phyloP scores from a whole-genome alignment of 2,888 invertebrate genomes.

The Myopa testacea region DNA sequence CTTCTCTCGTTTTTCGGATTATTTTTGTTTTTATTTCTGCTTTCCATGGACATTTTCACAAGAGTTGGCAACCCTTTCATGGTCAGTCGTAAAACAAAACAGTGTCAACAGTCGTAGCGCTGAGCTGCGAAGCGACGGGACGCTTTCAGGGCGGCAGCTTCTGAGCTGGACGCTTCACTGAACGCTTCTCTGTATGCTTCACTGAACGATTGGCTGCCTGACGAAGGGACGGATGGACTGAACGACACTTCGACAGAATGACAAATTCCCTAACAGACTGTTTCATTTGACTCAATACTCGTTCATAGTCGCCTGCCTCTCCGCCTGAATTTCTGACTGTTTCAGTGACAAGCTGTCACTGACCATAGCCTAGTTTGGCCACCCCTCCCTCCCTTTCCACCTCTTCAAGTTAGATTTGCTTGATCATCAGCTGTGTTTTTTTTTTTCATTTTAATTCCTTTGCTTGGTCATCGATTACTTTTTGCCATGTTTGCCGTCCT shows the following conservation, averaged over 20 bases:
- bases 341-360: neutral
- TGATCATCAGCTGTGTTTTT: neutral
- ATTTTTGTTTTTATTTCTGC: too few relatives aligned
- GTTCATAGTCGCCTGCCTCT: too few relatives aligned
- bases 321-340: too few relatives aligned
- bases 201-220: neutral
- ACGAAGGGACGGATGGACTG: neutral
- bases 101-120: neutral
- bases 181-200: neutral
- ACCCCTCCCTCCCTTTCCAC: neutral
- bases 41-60: too few relatives aligned
- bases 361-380: conserved; percentile 11
- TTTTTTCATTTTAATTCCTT: neutral
- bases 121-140: neutral
- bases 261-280: neutral
- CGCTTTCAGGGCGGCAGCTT: too few relatives aligned
- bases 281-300: too few relatives aligned
- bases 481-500: neutral
- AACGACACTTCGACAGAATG: neutral
- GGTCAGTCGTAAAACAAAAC: neutral
- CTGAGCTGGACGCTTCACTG: too few relatives aligned
- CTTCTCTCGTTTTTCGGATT: too few relatives aligned
- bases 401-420: neutral
- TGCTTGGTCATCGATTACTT: conserved; percentile 1
- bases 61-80: conserved; percentile 8